These are phyloP conservation scores for Pachycephus smyrnensis DNA, from an alignment of 2,888 invertebrate genomes.

Conservation along the genomic window DNA sequence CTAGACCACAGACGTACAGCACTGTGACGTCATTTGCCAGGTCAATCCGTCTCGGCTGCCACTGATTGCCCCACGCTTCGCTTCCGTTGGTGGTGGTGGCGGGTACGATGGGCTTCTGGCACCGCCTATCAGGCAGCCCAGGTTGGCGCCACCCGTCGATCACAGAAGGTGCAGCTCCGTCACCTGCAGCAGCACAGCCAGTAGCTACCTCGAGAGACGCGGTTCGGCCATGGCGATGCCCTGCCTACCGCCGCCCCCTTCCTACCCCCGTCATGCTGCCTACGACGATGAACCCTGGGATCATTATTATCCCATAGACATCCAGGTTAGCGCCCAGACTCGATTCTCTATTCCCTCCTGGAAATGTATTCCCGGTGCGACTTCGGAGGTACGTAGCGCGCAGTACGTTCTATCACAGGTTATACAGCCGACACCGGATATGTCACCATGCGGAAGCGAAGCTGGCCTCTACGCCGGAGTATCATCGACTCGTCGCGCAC, in stretches of 20 bases:
- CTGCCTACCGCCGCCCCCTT: slow-evolving; percentile 72
- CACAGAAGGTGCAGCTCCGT: slow-evolving; percentile 81
- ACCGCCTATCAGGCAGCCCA: slow-evolving; percentile 73
- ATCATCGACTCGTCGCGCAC: slow-evolving; percentile 73
- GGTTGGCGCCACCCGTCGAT: slow-evolving; percentile 57
- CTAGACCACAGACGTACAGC: background rate
- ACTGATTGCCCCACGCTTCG: slow-evolving; percentile 68
- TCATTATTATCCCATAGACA: slow-evolving; percentile 73
- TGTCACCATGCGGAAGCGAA: slow-evolving; percentile 84
- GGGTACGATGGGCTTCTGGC: slow-evolving; percentile 81
- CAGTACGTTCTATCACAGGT: slow-evolving; percentile 65
- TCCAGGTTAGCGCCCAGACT: slow-evolving; percentile 63
- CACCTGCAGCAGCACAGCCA: slow-evolving; percentile 87
- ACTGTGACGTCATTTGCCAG: slow-evolving; percentile 25
- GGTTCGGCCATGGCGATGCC: slow-evolving; percentile 84
- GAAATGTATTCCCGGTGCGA: background rate
- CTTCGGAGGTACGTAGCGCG: background rate
- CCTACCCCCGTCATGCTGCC: slow-evolving; percentile 62
- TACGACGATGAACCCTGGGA: slow-evolving; percentile 69
- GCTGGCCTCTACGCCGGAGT: slow-evolving; percentile 67
- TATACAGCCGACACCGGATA: slow-evolving; percentile 84
- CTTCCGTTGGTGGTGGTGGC: slow-evolving; percentile 73
- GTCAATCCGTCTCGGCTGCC: slow-evolving; percentile 44
- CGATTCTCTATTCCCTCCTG: background rate
- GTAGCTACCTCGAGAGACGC: slow-evolving; percentile 84